A percentile compares a stretch with the other conserved stretches of the same genome.
Evolutionary conservation across 2,888 invertebrate genomes (phyloP).

Genomic region (Platycheirus rosarum): DNA sequence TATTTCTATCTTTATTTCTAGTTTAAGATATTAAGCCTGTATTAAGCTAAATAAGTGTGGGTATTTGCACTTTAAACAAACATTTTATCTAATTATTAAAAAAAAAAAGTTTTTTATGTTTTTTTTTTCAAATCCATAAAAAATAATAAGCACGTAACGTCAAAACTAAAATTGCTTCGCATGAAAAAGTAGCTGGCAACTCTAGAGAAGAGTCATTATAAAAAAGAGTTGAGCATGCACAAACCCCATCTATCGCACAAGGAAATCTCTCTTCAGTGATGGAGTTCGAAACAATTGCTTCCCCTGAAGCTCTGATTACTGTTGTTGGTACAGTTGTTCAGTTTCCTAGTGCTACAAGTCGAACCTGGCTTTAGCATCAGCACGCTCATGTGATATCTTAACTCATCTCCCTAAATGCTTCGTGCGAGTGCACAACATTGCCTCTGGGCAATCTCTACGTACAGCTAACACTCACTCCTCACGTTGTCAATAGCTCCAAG

Average conservation of each 20-base stretch:
- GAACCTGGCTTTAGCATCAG: constrained; percentile 6
- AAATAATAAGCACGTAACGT: too few relatives aligned
- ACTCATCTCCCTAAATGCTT: constrained; percentile 70
- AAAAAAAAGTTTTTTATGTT: too few relatives aligned
- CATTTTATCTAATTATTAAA: too few relatives aligned
- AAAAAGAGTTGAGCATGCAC: constrained; percentile 27
- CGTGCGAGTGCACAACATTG: constrained; percentile 61
- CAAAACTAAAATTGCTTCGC: too few relatives aligned
- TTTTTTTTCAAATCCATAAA: background rate
- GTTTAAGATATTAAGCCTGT: too few relatives aligned
- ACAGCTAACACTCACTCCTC: constrained; percentile 48
- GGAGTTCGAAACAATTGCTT: constrained; percentile 67
- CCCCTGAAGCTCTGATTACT: constrained; percentile 61
- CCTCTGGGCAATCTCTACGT: constrained; percentile 50
- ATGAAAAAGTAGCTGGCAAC: too few relatives aligned
- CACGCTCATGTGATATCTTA: constrained; percentile 71
- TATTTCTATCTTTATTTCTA: too few relatives aligned
- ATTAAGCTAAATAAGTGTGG: too few relatives aligned
- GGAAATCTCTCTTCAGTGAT: constrained; percentile 55
- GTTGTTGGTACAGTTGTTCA: constrained; percentile 43
- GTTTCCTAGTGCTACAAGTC: constrained; percentile 23
- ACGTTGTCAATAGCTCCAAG: constrained; percentile 60
- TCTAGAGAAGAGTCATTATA: constrained; percentile 48
- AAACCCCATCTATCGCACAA: constrained; percentile 50
- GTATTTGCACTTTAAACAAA: too few relatives aligned